Evolutionary conservation across 2,113 vertebrate species (phyloP), one percentile per base, ranked within the genome.

Genomic region (Cricetomys ansorgei): DNA sequence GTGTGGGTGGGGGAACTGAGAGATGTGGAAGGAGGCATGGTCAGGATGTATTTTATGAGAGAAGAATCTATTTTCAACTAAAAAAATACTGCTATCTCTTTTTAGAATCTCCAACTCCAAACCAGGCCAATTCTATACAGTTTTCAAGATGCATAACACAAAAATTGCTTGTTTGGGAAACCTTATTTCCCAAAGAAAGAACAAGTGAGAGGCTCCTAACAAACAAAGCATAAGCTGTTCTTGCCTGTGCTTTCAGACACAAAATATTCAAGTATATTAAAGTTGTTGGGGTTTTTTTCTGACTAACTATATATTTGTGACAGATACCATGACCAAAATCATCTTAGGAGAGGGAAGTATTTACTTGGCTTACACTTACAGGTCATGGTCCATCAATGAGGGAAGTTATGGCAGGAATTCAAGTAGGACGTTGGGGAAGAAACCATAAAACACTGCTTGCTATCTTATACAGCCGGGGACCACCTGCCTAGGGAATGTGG

Each of bases 101-200:
- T 91, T 81, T 85, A 34, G 5, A 72, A 67, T 64, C 21, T 91
- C 88, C 45, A 59, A 77, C 57, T 94, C 31, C 84, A 93, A 93
- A 94, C 29, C 19, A 92, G n/a, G 75, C 13, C 25, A 88, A 27
- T 91, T 13, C n/a, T 1, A 40, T 12, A 1, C 13, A 89, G 29
- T 76, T 95, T 96, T 96, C 40, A 95, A 92, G 67, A 57, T 5
- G 48, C 1, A 31, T 0, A 45, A 29, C 48, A 43, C 15, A 83
- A n/a, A 69, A 34, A 31, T 37, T 64, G 31, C 37, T 92, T 91
- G n/a, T 92, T 83, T 65, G 55, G 62, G 43, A 85, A 72, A 53
- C 6, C 23, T 17, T 48, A 4, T 19, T 7, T 91, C 73, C 31
- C 57, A 27, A 64, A 64, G 43, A 89, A 89, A 76, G 31, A 89